A percentile compares a stretch with the other conserved stretches of the same genome.
Conservation (phyloP, 2,888 invertebrate genomes). For the Callosobruchus maculatus region DNA sequence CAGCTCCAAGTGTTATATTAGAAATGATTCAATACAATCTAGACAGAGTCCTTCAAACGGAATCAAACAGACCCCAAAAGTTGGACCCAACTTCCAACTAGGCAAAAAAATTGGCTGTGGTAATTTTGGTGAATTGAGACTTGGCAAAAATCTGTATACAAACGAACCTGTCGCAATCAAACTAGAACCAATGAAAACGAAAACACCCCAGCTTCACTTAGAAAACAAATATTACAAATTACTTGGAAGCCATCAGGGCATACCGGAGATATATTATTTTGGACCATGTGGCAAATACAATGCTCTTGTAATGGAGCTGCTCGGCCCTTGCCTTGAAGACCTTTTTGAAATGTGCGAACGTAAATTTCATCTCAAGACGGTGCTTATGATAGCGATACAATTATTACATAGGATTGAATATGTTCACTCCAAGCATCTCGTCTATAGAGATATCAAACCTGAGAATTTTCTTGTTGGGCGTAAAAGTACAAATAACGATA, state of each 20-base stretch:
- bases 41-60: slow-evolving; percentile 62
- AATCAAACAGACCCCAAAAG: slow-evolving; percentile 76
- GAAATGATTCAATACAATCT: slow-evolving; percentile 72
- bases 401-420: slow-evolving; percentile 96
- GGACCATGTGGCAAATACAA: slow-evolving; percentile 99
- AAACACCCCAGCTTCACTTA: slow-evolving; percentile 99
- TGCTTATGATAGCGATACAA: slow-evolving; percentile 69
- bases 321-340: slow-evolving; percentile 98
- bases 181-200: slow-evolving; percentile 99
- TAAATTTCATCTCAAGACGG: slow-evolving; percentile 79
- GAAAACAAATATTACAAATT: slow-evolving; percentile 99
- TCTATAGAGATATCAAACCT: slow-evolving; percentile 99
- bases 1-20: slow-evolving; percentile 29
- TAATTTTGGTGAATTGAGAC: slow-evolving; percentile 98
- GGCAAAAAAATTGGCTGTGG: slow-evolving; percentile 99
- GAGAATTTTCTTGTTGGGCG: slow-evolving; percentile 99
- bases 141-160: slow-evolving; percentile 99
- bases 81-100: slow-evolving; percentile 99
- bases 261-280: slow-evolving; percentile 99
- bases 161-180: slow-evolving; percentile 99
- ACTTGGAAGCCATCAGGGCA: slow-evolving; percentile 96
- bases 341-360: slow-evolving; percentile 99
- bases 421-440: slow-evolving; percentile 98
- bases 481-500: slow-evolving; percentile 95
- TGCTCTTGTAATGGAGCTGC: slow-evolving; percentile 98